Evolutionary conservation across 2,113 vertebrate species (phyloP).

Genomic region (Marmota flaviventris): DNA sequence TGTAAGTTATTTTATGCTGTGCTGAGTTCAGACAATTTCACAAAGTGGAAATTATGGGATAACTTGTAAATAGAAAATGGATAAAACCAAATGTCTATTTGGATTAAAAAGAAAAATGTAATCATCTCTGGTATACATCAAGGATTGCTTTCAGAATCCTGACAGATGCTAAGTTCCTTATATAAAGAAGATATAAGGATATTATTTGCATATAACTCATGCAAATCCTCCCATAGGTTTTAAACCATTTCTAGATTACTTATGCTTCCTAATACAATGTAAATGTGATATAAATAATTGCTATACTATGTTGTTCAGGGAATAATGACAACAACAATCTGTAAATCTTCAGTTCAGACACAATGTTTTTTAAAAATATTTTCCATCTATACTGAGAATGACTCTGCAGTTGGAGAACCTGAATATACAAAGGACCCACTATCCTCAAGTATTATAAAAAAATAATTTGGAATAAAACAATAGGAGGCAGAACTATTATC

Average conservation of each 20-base stretch:
- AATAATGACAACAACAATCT: background rate
- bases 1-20: background rate
- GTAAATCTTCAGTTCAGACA: background rate
- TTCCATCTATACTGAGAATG: background rate
- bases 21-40: background rate
- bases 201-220: background rate
- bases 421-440: background rate
- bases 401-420: background rate
- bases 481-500: background rate
- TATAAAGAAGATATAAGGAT: too few relatives aligned
- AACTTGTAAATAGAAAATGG: background rate
- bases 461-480: background rate
- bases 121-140: background rate
- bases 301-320: too few relatives aligned
- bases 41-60: background rate
- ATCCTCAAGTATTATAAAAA: background rate
- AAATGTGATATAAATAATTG: background rate
- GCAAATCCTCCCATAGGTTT: background rate
- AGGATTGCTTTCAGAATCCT: background rate
- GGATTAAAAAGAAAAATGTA: background rate
- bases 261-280: background rate
- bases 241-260: background rate
- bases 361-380: background rate
- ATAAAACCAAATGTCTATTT: background rate
- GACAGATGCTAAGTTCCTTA: background rate